Percentiles rank a stretch among this genome's conserved stretches.
These are phyloP conservation scores for Pheosia gnoma DNA, from an alignment of 2,888 invertebrate genomes.

Conservation along the genomic window DNA sequence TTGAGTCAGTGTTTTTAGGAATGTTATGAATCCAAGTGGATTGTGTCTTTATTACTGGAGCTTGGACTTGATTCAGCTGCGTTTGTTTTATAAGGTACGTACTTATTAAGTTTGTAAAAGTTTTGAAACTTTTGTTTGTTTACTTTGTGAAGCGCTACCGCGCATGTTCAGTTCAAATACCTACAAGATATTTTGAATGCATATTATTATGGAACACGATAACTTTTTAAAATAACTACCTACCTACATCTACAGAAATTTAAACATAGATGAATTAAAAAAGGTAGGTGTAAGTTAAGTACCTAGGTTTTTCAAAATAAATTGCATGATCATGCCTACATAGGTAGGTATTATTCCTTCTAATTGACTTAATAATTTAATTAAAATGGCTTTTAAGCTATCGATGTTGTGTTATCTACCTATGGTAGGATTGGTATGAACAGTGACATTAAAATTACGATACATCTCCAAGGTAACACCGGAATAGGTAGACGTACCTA, in stretches of 20 bases:
- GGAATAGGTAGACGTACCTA: neutral
- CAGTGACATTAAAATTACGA: too few relatives aligned
- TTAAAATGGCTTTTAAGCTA: too few relatives aligned
- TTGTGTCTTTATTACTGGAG: conserved; percentile 63
- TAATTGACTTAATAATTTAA: too few relatives aligned
- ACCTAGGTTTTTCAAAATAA: too few relatives aligned
- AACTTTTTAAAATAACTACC: neutral
- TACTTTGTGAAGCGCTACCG: conserved; percentile 64
- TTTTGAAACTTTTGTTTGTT: conserved; percentile 73
- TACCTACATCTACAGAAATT: neutral
- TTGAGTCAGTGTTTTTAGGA: conserved; percentile 75
- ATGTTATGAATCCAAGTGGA: conserved; percentile 80
- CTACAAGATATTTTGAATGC: neutral
- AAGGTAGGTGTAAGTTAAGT: too few relatives aligned
- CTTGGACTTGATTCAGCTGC: conserved; percentile 57
- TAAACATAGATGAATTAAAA: too few relatives aligned
- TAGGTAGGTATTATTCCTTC: too few relatives aligned
- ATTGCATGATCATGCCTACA: too few relatives aligned
- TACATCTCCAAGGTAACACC: too few relatives aligned
- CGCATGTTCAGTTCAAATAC: conserved; percentile 68
- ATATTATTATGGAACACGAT: neutral
- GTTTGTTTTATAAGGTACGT: conserved; percentile 63
- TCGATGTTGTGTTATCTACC: too few relatives aligned
- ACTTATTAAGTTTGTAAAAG: conserved; percentile 49
- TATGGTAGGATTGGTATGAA: too few relatives aligned